phyloP scores from a whole-genome alignment of 2,113 vertebrate species.

The Seriola rivoliana region DNA sequence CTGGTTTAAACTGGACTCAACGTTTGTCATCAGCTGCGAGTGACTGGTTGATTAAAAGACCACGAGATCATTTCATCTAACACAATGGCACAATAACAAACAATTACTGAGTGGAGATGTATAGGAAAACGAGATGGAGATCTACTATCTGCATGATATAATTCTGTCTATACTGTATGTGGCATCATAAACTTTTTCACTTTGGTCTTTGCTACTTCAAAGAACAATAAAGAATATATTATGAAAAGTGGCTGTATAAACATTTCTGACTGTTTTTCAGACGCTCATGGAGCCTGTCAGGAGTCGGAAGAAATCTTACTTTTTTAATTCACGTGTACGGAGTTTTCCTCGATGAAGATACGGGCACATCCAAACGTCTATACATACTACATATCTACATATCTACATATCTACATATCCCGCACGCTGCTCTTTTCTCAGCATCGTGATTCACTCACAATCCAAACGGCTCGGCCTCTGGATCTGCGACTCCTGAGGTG shows the following conservation, averaged over 20 bases:
- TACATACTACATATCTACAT: too few species aligned
- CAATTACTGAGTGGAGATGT: background rate
- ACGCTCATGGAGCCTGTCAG: background rate
- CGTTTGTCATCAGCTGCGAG: background rate
- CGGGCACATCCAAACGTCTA: too few species aligned
- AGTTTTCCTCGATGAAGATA: too few species aligned
- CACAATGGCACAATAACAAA: background rate
- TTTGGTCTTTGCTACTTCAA: conserved; percentile 77
- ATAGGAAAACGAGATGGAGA: background rate
- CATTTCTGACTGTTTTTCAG: background rate
- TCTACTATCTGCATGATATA: conserved; percentile 71
- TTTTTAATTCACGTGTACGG: too few species aligned
- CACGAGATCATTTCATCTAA: background rate
- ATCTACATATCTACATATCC: too few species aligned
- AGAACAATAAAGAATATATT: conserved; percentile 75
- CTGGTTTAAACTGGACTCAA: background rate
- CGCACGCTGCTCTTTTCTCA: too few species aligned
- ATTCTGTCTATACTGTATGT: conserved; percentile 63
- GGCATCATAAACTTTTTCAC: conserved; percentile 70
- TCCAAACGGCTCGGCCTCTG: too few species aligned
- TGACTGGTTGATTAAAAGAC: background rate
- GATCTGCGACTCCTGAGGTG: too few species aligned
- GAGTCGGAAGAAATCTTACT: background rate
- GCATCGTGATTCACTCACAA: too few species aligned
- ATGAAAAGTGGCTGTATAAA: conserved; percentile 33